Evolutionary conservation across 2,113 vertebrate species (phyloP).

Genomic region (Ictalurus punctatus): DNA sequence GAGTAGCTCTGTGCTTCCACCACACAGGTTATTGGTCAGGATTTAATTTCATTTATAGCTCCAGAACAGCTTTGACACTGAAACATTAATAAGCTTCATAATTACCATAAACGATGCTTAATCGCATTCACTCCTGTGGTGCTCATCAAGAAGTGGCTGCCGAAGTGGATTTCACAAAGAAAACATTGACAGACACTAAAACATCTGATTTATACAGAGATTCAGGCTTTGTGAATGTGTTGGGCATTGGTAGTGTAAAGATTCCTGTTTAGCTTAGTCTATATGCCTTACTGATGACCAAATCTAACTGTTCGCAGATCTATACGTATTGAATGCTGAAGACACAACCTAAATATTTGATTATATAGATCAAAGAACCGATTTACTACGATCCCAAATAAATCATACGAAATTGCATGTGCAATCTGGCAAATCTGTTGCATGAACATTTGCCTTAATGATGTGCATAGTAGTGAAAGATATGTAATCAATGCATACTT

Average conservation of each 20-base stretch:
- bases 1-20: neutral
- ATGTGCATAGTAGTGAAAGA: neutral
- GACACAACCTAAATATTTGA: neutral
- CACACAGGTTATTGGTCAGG: neutral
- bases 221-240: neutral
- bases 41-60: constrained; percentile 7
- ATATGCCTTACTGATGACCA: neutral
- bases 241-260: neutral
- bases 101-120: constrained; percentile 1
- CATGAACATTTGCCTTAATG: neutral
- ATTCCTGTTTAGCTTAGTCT: neutral
- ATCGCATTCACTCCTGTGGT: neutral
- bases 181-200: neutral
- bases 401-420: neutral
- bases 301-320: neutral
- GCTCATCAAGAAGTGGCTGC: neutral
- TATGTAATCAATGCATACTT: neutral
- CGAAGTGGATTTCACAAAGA: constrained; percentile 12
- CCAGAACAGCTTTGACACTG: neutral
- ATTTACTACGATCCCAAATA: neutral
- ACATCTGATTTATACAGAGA: neutral
- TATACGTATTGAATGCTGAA: neutral
- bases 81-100: constrained; percentile 19
- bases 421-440: neutral
- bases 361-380: neutral